phyloP scores from a whole-genome alignment of 2,888 invertebrate species.

The Synergus umbraculus region DNA sequence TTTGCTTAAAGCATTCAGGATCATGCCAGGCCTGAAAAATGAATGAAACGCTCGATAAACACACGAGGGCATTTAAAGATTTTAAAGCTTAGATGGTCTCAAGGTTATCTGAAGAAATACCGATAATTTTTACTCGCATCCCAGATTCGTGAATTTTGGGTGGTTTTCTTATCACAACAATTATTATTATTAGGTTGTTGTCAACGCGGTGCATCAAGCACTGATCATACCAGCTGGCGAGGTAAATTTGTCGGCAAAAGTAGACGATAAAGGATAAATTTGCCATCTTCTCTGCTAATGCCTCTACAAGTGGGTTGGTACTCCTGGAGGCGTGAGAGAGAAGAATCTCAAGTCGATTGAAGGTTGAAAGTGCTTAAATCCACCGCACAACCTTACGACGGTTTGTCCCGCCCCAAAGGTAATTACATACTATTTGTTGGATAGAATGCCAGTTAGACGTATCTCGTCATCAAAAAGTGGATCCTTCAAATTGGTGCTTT shows the following conservation, averaged over 20 bases:
- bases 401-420: slow-evolving; percentile 28
- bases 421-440: slow-evolving; percentile 35
- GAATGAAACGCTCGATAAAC: slow-evolving; percentile 2
- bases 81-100: neutral
- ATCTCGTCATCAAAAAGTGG: slow-evolving; percentile 9
- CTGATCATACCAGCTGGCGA: slow-evolving; percentile 5
- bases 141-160: too few species aligned
- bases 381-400: slow-evolving; percentile 40
- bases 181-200: slow-evolving; percentile 1
- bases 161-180: neutral
- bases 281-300: slow-evolving; percentile 7
- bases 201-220: neutral
- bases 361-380: slow-evolving; percentile 43
- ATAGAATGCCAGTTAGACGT: slow-evolving; percentile 16
- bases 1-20: neutral
- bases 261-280: slow-evolving; percentile 4
- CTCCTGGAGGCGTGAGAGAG: slow-evolving; percentile 1
- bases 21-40: slow-evolving; percentile 1
- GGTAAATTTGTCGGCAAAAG: slow-evolving; percentile 20
- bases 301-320: slow-evolving; percentile 2
- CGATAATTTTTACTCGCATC: too few species aligned
- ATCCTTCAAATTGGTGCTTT: neutral
- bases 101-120: neutral
- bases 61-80: slow-evolving; percentile 11
- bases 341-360: slow-evolving; percentile 30